phyloP scores from a whole-genome alignment of 2,888 invertebrate genomes.

The Anticlea derivata region DNA sequence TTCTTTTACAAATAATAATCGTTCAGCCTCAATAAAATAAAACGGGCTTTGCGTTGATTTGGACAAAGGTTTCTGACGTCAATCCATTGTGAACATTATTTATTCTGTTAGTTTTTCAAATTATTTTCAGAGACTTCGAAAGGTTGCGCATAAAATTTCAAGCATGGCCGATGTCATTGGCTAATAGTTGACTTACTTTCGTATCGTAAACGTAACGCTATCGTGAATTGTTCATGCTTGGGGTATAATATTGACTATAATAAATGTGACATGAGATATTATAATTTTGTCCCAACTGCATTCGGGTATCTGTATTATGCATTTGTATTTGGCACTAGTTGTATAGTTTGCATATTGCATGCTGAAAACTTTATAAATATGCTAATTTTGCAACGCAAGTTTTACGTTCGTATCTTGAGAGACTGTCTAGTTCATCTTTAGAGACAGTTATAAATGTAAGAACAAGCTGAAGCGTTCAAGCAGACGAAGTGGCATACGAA shows the following conservation, averaged over 20 bases:
- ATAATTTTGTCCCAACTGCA: no score
- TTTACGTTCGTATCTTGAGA: constrained; percentile 26
- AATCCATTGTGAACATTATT: constrained; percentile 21
- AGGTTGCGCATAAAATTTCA: no score
- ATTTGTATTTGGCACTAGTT: constrained; percentile 8
- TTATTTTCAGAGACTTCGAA: constrained; percentile 9
- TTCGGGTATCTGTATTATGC: not conserved
- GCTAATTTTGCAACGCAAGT: constrained; percentile 34
- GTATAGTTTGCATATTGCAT: constrained; percentile 20
- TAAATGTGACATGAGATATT: no score
- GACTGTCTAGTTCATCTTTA: constrained; percentile 2
- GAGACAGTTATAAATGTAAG: constrained; percentile 28
- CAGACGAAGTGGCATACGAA: constrained; percentile 27
- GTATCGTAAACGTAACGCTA: no score
- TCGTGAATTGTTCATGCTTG: no score
- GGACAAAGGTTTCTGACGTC: constrained; percentile 25
- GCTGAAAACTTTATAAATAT: constrained; percentile 28
- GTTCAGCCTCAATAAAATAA: constrained; percentile 36
- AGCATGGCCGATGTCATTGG: no score
- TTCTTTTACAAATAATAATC: constrained; percentile 34
- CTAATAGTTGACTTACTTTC: no score
- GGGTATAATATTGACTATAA: no score
- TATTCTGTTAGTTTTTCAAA: constrained; percentile 19
- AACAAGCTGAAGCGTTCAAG: constrained; percentile 27
- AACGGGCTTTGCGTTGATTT: constrained; percentile 28